A percentile compares a stretch with the other conserved stretches of the same genome.
Conservation (phyloP, 2,797 vertebrate species). For the Emys orbicularis region DNA sequence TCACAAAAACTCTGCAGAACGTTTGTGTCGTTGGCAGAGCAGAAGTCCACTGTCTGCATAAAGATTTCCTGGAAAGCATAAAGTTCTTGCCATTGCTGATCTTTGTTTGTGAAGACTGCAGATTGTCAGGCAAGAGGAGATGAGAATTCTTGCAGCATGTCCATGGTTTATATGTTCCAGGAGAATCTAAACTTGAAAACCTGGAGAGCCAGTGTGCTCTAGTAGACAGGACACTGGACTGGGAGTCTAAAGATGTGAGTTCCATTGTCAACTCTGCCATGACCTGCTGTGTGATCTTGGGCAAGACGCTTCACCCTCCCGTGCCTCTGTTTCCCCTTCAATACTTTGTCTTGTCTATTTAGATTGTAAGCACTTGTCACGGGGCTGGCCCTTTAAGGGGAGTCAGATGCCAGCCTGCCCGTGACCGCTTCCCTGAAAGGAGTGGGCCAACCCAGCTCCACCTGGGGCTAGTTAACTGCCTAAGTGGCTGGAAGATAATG, state of each 20-base stretch:
- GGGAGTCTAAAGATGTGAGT: background rate
- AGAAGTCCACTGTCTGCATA: background rate
- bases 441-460: background rate
- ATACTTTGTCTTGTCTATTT: accelerated
- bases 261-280: accelerated
- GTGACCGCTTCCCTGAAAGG: background rate
- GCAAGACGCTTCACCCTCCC: background rate
- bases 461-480: background rate
- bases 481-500: background rate
- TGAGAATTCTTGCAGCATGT: background rate
- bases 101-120: background rate
- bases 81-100: background rate
- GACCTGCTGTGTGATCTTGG: accelerated
- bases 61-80: background rate
- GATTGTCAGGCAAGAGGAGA: background rate
- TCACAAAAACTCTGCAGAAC: background rate
- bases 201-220: background rate
- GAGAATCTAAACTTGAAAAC: background rate
- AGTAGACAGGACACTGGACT: background rate
- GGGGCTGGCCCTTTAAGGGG: background rate
- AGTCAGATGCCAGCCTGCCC: background rate
- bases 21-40: accelerated
- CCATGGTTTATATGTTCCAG: background rate
- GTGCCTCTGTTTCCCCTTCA: background rate
- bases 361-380: background rate